Base-by-base conservation (phyloP, 1,140 invertebrate genomes). In the Hydropsyche tenuis region DNA sequence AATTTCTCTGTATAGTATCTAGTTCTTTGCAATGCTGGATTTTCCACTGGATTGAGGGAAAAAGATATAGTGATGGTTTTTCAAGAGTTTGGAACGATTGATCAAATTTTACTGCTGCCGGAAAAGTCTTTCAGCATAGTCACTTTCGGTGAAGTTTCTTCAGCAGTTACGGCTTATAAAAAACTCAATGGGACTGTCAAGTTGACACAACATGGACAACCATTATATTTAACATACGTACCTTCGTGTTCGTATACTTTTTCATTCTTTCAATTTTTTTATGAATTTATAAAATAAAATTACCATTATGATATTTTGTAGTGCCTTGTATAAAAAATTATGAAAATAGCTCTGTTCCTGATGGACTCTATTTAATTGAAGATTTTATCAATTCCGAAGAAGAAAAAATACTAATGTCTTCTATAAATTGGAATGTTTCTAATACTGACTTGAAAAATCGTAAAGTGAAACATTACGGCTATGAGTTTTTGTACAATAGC, bases 391-490 rank as follows among this genome's bases (percentile, higher is more conserved):
- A 86, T 56, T 81, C 85, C 73, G 86, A 90, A 60, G 91, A 96
- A 85, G 94, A 96, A 81, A 45, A 80, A 3, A 42, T 74, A n/a
- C 82, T 96, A 1, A 75, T 95, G 14, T 77, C 86, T 27, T 85
- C 87, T 22, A 85, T 94, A 77, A 81, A 89, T 76, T 92, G 89
- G 87, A 80, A 85, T 12, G 78, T 85, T 9, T 79, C 84, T 48
- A 78, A 77, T 74, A 79, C 86, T 6, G 81, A 78, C 69, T 82
- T 98, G 70, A 98, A 97, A 82, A 91, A 98, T 80, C 85, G 96
- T 53, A 86, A 88, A 85, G 96, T 98, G 0, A 93, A 91, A 81
- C 97, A 99, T 85, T 99, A 90, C 89, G 97, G 97, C 0, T 98
- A 92, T 83, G 93, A 96, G 81, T 99, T 99, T 82, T 85, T 90